Conservation (phyloP, 2,797 vertebrate species). For the Hozukius guyotensis region DNA sequence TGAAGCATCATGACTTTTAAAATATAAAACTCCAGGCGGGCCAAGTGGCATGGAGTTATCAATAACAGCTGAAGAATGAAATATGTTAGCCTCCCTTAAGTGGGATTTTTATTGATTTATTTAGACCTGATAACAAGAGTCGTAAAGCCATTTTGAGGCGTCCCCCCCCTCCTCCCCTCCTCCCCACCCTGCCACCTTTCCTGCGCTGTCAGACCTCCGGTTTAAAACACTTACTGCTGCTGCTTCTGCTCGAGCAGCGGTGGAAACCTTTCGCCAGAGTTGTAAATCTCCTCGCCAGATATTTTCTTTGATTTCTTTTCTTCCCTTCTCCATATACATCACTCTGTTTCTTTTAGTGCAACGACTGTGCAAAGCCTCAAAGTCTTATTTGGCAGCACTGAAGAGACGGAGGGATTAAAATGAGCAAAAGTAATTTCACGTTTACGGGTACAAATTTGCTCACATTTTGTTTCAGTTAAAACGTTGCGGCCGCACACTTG, state of each 20-base stretch:
- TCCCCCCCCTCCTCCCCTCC: not conserved
- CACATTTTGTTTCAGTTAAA: conserved; percentile 63
- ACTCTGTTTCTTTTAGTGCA: conserved; percentile 27
- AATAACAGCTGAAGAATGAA: conserved; percentile 66
- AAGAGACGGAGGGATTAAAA: conserved; percentile 42
- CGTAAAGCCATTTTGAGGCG: conserved; percentile 70
- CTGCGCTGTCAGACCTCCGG: conserved; percentile 46
- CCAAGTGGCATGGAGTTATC: conserved; percentile 44
- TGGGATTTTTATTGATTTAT: conserved; percentile 77
- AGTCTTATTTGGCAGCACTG: conserved; percentile 51
- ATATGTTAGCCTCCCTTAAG: conserved; percentile 54
- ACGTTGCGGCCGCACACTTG: conserved; percentile 54
- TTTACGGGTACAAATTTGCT: conserved; percentile 63
- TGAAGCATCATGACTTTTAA: conserved; percentile 66
- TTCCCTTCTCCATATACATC: conserved; percentile 15
- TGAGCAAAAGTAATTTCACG: conserved; percentile 51
- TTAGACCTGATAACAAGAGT: conserved; percentile 82
- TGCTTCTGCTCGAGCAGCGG: conserved; percentile 67
- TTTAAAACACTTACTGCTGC: conserved; percentile 64
- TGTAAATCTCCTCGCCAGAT: conserved; percentile 81
- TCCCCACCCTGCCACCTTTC: conserved; percentile 44
- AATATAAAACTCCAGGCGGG: conserved; percentile 49
- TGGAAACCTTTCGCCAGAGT: conserved; percentile 68
- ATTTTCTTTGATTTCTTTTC: conserved; percentile 76
- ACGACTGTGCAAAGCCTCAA: conserved; percentile 51